Evolutionary conservation across 1,140 invertebrate genomes (phyloP).

Genomic region (Drosophila mojavensis): DNA sequence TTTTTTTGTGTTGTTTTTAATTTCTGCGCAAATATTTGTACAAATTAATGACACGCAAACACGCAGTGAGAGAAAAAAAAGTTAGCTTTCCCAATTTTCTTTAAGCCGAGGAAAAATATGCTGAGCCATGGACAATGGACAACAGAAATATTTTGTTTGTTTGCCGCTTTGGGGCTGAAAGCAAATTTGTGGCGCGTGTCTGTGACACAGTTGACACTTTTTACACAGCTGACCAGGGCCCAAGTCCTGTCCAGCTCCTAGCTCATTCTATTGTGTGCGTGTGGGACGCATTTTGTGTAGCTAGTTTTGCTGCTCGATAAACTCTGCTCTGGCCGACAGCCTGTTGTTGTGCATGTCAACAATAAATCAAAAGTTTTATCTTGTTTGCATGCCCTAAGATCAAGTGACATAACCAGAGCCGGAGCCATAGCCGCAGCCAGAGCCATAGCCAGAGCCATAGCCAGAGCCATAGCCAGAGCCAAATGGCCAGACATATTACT

Average conservation of each 20-base stretch:
- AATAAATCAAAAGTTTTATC: slow-evolving; percentile 82
- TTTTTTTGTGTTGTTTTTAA: slow-evolving; percentile 18
- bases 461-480: not conserved
- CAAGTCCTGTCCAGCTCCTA: not conserved
- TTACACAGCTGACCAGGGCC: slow-evolving; percentile 20
- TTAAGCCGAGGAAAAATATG: slow-evolving; percentile 17
- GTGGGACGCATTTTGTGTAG: slow-evolving; percentile 56
- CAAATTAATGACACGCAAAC: slow-evolving; percentile 66
- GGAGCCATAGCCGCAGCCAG: not conserved
- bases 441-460: not conserved
- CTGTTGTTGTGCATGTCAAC: slow-evolving; percentile 76
- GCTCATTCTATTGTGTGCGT: slow-evolving; percentile 6
- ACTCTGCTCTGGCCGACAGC: slow-evolving; percentile 28
- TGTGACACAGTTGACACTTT: slow-evolving; percentile 49
- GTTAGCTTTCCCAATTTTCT: slow-evolving; percentile 46
- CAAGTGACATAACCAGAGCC: not conserved
- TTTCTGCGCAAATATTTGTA: slow-evolving; percentile 67
- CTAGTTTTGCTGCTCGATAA: slow-evolving; percentile 45
- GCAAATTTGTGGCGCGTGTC: slow-evolving; percentile 44
- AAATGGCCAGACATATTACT: slow-evolving; percentile 47
- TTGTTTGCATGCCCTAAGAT: slow-evolving; percentile 54
- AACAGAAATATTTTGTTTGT: slow-evolving; percentile 17
- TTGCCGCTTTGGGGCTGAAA: slow-evolving; percentile 5
- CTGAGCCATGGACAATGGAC: not conserved
- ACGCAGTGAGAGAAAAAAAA: slow-evolving; percentile 47